phyloP scores from a whole-genome alignment of 30 jellyfish, hydroid and myxozoan genomes.

The Aurelia aurita region DNA sequence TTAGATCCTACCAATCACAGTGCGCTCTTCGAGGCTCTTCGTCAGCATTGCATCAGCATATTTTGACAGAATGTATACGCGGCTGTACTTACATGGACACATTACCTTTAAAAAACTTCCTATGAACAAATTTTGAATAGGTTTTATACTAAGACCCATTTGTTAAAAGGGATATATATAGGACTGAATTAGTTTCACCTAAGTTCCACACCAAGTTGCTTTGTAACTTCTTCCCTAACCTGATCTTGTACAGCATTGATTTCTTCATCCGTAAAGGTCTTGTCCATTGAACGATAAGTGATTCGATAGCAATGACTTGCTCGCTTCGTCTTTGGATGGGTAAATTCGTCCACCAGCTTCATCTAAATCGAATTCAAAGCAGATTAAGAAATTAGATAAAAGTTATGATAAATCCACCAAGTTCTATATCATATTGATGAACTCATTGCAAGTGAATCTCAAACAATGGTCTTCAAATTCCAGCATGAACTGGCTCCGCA shows the following conservation, averaged over 20 bases:
- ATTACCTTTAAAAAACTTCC: too few species aligned
- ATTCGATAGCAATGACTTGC: conserved; percentile 92
- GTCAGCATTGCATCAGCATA: too few species aligned
- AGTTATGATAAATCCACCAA: not conserved
- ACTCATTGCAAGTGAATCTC: not conserved
- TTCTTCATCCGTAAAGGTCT: conserved; percentile 93
- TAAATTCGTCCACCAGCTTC: conserved; percentile 88
- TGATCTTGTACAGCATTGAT: conserved; percentile 84
- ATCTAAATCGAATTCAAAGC: conserved; percentile 43
- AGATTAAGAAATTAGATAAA: not conserved
- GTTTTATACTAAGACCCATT: too few species aligned
- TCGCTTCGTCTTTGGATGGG: conserved; percentile 80
- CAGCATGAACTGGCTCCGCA: conserved; percentile 34
- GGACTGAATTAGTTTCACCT: conserved; percentile 22
- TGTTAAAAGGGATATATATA: too few species aligned
- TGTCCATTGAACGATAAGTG: conserved; percentile 98
- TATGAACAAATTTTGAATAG: too few species aligned
- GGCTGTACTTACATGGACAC: too few species aligned
- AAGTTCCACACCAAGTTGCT: conserved; percentile 72
- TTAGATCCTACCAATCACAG: too few species aligned
- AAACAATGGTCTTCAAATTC: conserved; percentile 24
- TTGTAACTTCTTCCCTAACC: conserved; percentile 62
- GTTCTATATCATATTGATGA: not conserved
- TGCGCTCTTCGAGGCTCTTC: too few species aligned
- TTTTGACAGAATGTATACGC: too few species aligned